A percentile compares a stretch with the other conserved stretches of the same genome.
phyloP scores from a whole-genome alignment of 2,113 vertebrate genomes.

The Rhinogobius similis region DNA sequence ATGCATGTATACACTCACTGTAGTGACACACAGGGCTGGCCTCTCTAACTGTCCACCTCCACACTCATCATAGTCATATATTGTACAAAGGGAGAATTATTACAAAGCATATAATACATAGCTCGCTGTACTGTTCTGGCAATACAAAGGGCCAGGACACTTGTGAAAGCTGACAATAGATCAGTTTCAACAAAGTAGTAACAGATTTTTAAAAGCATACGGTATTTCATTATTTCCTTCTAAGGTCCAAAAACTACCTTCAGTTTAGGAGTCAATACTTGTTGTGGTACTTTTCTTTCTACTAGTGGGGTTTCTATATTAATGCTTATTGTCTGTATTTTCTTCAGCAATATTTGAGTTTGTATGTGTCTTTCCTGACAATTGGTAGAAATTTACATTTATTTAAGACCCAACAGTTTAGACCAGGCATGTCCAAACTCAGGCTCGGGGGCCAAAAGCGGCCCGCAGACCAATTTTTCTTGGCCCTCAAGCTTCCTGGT shows the following conservation, averaged over 20 bases:
- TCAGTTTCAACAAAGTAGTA: neutral
- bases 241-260: too few species aligned
- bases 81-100: conserved; percentile 57
- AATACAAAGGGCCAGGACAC: neutral
- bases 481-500: too few species aligned
- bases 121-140: conserved; percentile 36
- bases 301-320: too few species aligned
- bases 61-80: conserved; percentile 55
- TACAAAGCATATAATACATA: conserved; percentile 38
- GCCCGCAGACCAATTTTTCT: too few species aligned
- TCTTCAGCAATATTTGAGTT: conserved; percentile 45
- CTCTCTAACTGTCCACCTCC: conserved; percentile 36
- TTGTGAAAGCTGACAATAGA: neutral
- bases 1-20: neutral
- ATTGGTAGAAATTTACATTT: too few species aligned
- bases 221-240: too few species aligned
- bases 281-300: too few species aligned
- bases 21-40: conserved; percentile 8
- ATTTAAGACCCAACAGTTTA: too few species aligned
- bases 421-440: too few species aligned
- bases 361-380: too few species aligned
- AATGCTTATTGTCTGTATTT: conserved; percentile 16
- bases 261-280: too few species aligned
- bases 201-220: neutral
- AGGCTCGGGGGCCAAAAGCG: too few species aligned